A percentile compares a stretch with the other conserved stretches of the same genome.
Evolutionary conservation across 2,797 vertebrate genomes (phyloP).

Genomic region (Semaprochilodus insignis): DNA sequence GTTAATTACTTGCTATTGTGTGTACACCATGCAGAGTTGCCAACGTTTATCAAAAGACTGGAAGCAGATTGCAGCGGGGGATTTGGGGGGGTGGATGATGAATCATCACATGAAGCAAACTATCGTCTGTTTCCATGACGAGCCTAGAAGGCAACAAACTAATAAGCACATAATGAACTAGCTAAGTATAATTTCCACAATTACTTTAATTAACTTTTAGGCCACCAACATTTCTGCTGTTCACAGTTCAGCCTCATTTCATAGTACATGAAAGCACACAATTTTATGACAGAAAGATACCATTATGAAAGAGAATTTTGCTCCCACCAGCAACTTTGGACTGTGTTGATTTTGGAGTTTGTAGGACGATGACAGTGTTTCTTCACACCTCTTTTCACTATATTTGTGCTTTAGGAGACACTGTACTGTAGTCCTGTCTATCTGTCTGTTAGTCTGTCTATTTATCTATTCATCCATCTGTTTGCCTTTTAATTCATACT

Average conservation of each 20-base stretch:
- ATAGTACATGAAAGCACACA: background rate
- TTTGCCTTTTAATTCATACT: too few relatives aligned
- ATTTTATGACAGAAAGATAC: too few relatives aligned
- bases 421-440: too few relatives aligned
- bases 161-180: background rate
- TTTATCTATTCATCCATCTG: too few relatives aligned
- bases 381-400: background rate
- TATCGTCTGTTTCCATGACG: slow-evolving; percentile 8
- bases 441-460: too few relatives aligned
- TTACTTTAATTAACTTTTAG: slow-evolving; percentile 3
- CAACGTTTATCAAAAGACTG: slow-evolving; percentile 21
- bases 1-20: slow-evolving; percentile 34
- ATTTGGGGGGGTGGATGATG: slow-evolving; percentile 20
- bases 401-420: too few relatives aligned
- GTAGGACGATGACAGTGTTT: background rate
- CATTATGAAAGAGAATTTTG: too few relatives aligned
- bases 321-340: too few relatives aligned
- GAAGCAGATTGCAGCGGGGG: slow-evolving; percentile 21
- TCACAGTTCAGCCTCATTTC: background rate
- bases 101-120: slow-evolving; percentile 21
- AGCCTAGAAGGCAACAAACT: slow-evolving; percentile 32
- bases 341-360: too few relatives aligned
- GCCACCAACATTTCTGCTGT: background rate
- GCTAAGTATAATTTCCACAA: background rate
- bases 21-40: slow-evolving; percentile 18